phyloP scores from a whole-genome alignment of 1,140 invertebrate genomes.

The Pseudoatta argentina region DNA sequence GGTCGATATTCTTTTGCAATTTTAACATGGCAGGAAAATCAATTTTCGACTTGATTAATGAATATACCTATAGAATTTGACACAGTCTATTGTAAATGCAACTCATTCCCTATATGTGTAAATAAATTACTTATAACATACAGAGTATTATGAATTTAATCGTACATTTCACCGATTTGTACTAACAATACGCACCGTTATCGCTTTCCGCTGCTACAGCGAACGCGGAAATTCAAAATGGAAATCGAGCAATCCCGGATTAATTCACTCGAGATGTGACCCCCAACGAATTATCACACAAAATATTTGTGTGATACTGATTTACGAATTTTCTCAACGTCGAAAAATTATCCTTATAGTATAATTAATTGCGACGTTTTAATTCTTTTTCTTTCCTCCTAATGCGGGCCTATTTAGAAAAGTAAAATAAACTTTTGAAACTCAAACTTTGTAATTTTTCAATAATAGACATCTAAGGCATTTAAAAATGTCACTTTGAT shows the following conservation, averaged over 20 bases:
- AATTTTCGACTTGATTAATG: neutral
- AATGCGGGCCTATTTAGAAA: neutral
- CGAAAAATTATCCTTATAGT: neutral
- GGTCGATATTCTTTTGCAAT: neutral
- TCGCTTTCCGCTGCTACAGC: constrained; percentile 22
- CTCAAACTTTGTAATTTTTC: neutral
- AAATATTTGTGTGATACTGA: constrained; percentile 17
- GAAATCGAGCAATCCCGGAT: neutral
- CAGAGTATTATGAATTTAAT: neutral
- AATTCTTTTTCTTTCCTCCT: neutral
- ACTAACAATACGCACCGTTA: constrained; percentile 24
- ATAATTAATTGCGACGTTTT: neutral
- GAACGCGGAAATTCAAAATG: constrained; percentile 6
- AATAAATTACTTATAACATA: neutral
- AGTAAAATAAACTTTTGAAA: neutral
- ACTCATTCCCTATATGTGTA: neutral
- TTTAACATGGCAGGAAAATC: neutral
- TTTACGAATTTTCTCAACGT: neutral
- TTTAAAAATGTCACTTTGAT: neutral
- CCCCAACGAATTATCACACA: neutral
- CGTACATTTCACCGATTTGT: neutral
- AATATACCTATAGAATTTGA: neutral
- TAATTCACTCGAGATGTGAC: constrained; percentile 30
- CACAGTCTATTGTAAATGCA: neutral
- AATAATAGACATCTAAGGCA: neutral